Conservation (phyloP, 2,797 vertebrate genomes). For the Spatula versicolor region DNA sequence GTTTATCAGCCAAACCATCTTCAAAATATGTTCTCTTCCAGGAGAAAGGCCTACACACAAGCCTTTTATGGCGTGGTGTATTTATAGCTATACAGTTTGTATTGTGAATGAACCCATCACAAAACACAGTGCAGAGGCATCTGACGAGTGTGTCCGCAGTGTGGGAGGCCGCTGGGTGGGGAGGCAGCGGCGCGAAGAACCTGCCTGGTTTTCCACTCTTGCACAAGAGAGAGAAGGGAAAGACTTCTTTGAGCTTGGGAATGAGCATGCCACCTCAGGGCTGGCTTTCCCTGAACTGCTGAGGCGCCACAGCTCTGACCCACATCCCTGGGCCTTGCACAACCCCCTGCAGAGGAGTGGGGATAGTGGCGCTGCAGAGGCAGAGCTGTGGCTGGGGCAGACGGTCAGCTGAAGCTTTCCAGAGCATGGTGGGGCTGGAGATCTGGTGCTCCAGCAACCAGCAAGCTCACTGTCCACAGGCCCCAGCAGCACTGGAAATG, state of each 20-base stretch:
- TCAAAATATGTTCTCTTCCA: slow-evolving; percentile 3
- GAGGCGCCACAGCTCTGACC: not conserved
- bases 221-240: not conserved
- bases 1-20: not conserved
- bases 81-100: not conserved
- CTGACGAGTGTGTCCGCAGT: not conserved
- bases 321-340: not conserved
- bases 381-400: not conserved
- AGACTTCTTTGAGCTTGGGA: not conserved
- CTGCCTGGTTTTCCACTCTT: not conserved
- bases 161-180: not conserved
- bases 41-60: slow-evolving; percentile 5
- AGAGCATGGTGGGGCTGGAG: not conserved
- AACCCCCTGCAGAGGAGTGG: not conserved
- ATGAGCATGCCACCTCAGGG: rapidly evolving
- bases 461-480: rapidly evolving
- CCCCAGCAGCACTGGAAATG: not conserved
- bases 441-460: not conserved
- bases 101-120: not conserved
- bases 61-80: not conserved
- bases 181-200: not conserved
- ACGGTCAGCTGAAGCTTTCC: not conserved
- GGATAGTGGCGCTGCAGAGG: not conserved
- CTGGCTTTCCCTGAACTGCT: not conserved
- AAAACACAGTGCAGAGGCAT: not conserved